Evolutionary conservation across 2,113 vertebrate species (phyloP), one percentile per base, ranked within the genome.

Genomic region (Catagonus wagneri): DNA sequence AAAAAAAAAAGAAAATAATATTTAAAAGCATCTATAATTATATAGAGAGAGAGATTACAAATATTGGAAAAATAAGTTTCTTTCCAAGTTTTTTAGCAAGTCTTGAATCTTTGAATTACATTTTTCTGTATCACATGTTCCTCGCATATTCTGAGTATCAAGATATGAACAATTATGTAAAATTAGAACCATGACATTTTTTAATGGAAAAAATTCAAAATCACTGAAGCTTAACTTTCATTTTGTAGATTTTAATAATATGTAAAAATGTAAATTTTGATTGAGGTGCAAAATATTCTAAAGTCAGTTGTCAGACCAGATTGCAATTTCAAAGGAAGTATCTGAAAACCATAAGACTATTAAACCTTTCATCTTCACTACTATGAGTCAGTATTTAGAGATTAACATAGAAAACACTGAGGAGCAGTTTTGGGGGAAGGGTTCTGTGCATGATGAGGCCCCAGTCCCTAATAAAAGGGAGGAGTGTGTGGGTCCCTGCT

Each of bases 321-420:
- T 34, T 96, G 3, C 6, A 94, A 23, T 78, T 75, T 94, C 61
- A 83, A 92, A 76, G 75, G 69, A 83, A 20, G 68, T 74, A 92
- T 76, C 54, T 91, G 44, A 91, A 88, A 78, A 39, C 11, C 20
- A 36, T 69, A 61, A n/a, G 71, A 93, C 16, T 69, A 23, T 95
- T 83, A 93, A 93, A 83, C 14, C 27, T 15, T 76, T 44, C 25
- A 78, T 61, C 25, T 61, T 60, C 3, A 83, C 81, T 61, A 20
- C 11, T 36, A 69, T 76, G 69, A 80, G 22, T 56, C 80, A 80
- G n/a, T 86, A 65, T 44, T 54, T 86, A 52, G 12, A 72, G 13
- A 93, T 89, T 83, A 93, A 89, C 78, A 76, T 89, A 76, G 88
- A 76, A 92, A 76, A 95, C 29, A 69, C 19, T 32, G 27, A 95